These are phyloP conservation scores for Lytechinus pictus DNA, from an alignment of 35 echinoderm and acorn worm genomes.

Conservation along the genomic window DNA sequence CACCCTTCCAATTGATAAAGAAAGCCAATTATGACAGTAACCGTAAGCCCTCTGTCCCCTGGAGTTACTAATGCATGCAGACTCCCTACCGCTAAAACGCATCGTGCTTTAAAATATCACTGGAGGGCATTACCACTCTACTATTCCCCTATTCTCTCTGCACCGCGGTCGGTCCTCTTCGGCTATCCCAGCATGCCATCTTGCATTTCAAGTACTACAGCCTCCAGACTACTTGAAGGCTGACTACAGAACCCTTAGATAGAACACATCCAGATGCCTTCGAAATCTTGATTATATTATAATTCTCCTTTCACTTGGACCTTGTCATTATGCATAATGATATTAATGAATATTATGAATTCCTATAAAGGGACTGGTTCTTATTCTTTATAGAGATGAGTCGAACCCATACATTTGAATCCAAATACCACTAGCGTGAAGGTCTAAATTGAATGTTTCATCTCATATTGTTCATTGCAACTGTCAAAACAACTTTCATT, in stretches of 20 bases:
- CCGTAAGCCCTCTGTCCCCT: conserved; percentile 20
- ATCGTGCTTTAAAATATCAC: conserved; percentile 36
- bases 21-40: conserved; percentile 49
- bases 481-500: background rate
- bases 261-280: background rate
- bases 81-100: conserved; percentile 28
- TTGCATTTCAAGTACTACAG: background rate
- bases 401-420: background rate
- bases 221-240: background rate
- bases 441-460: background rate
- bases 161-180: background rate
- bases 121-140: conserved; percentile 24
- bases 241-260: background rate
- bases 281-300: background rate
- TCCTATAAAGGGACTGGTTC: background rate
- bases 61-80: conserved; percentile 28
- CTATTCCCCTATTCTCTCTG: background rate
- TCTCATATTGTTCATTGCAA: background rate
- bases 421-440: background rate
- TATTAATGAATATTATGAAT: too few species aligned
- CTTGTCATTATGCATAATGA: too few species aligned
- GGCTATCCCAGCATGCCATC: background rate
- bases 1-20: background rate
- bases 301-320: background rate
- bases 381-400: background rate